phyloP scores from a whole-genome alignment of 2,888 invertebrate genomes.

The Brenthis daphne region DNA sequence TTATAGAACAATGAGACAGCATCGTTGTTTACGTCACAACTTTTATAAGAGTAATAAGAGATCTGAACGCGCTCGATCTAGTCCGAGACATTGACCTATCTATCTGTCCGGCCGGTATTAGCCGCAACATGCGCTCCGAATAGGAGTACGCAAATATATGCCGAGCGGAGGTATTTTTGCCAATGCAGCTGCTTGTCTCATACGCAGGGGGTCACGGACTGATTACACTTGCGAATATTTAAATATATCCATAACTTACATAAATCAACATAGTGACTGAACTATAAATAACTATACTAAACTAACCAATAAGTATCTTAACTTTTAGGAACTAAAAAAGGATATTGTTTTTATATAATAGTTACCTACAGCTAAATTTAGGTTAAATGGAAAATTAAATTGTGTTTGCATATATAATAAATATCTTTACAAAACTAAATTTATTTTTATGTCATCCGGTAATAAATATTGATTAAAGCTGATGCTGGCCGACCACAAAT shows the following conservation, averaged over 20 bases:
- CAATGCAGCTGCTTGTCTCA: slow-evolving; percentile 59
- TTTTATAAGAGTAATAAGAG: slow-evolving; percentile 33
- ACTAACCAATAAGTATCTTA: too few relatives aligned
- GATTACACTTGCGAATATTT: slow-evolving; percentile 23
- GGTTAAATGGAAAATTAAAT: slow-evolving; percentile 8
- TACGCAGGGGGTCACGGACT: slow-evolving; percentile 33
- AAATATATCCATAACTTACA: not conserved
- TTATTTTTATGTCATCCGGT: slow-evolving; percentile 48
- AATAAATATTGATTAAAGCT: slow-evolving; percentile 42
- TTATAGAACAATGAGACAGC: not conserved
- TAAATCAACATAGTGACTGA: not conserved
- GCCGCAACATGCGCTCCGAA: slow-evolving; percentile 44
- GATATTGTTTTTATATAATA: not conserved
- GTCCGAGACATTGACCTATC: slow-evolving; percentile 78
- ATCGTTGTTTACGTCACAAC: slow-evolving; percentile 29
- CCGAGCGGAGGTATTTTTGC: slow-evolving; percentile 68
- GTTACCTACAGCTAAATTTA: not conserved
- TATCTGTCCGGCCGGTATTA: slow-evolving; percentile 57
- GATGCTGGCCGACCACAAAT: slow-evolving; percentile 37
- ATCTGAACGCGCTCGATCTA: slow-evolving; percentile 50
- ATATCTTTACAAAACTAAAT: slow-evolving; percentile 40
- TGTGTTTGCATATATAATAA: slow-evolving; percentile 32
- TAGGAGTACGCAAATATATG: slow-evolving; percentile 55
- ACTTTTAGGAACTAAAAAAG: too few relatives aligned
- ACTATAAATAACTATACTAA: not conserved